phyloP scores from a whole-genome alignment of 2,113 vertebrate genomes.

The Spizaetus ornatus region DNA sequence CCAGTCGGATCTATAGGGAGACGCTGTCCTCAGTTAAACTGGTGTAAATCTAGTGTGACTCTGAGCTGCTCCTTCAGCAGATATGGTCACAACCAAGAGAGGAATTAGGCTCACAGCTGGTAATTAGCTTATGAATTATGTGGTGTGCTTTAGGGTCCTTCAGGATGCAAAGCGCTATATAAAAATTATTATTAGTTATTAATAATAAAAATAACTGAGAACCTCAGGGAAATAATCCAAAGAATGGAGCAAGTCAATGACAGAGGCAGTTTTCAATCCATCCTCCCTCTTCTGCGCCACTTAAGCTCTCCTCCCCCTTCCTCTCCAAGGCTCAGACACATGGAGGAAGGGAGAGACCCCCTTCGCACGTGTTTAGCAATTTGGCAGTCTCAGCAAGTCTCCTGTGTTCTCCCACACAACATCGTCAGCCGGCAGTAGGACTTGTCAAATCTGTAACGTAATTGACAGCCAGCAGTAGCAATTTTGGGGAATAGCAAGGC shows the following conservation, averaged over 20 bases:
- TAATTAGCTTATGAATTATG: constrained; percentile 61
- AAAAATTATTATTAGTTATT: constrained; percentile 56
- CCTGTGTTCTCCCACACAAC: constrained; percentile 12
- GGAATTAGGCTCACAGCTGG: constrained; percentile 1
- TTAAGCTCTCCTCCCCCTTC: neutral
- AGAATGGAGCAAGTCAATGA: constrained; percentile 37
- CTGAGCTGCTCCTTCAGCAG: constrained; percentile 17
- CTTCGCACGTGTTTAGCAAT: neutral
- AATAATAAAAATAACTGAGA: constrained; percentile 52
- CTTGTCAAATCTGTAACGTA: neutral
- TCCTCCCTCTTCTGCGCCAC: neutral
- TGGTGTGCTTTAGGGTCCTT: constrained; percentile 52
- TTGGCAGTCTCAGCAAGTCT: constrained; percentile 23
- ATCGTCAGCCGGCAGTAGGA: neutral
- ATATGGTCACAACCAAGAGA: constrained; percentile 6
- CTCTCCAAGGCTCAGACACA: neutral
- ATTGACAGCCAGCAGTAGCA: neutral
- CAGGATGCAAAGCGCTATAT: constrained; percentile 23
- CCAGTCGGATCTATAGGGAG: constrained; percentile 3
- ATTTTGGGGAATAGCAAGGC: neutral
- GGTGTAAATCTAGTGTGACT: constrained; percentile 32
- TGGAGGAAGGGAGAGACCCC: neutral
- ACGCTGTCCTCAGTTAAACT: constrained; percentile 25
- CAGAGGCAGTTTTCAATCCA: constrained; percentile 33
- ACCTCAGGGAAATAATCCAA: constrained; percentile 50